Base-by-base conservation (phyloP, 2,888 invertebrate species). In the Tineola bisselliella region DNA sequence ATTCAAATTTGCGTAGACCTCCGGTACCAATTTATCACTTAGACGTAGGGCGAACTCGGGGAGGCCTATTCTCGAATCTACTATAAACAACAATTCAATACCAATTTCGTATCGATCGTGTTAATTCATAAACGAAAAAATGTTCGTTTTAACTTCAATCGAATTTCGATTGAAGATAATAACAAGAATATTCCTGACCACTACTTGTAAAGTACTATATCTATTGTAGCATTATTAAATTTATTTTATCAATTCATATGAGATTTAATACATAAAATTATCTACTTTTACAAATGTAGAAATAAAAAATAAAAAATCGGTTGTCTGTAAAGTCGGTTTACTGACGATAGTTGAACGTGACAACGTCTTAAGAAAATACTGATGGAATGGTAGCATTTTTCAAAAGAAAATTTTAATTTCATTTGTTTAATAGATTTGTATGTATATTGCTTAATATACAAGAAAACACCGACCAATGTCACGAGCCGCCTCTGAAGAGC, bases 21-120 rank as follows among this genome's bases (percentile, higher is more conserved):
- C 70, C 69, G 68, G 3, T 66, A 68, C 78, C 83, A 84, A 87
- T 87, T 87, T 87, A 84, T 83, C 84, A 86, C 84, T 87, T 84
- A 84, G 81, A 77, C 79, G 74, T 78, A 82, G 79, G 76, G 82
- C 78, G 74, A 77, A 15, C 48, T 15, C 48, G 1, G n/a, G 38
- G 38, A 38, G 5, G 10, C 38, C 10, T 38, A 38, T 38, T 38
- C 38, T 73, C 75, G 69, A 69, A 38, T 38, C 10, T 6, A 38
- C 17, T 15, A 44, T 6, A 52, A 6, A 6, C 10, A 38, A 10
- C 38, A 38, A 38, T 10, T 38, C 38, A 38, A 38, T 38, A 6
- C 10, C 10, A 38, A 38, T 12, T 38, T 12, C 38, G 10, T 38
- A 12, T 25, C n/a, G n/a, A n/a, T n/a, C n/a, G n/a, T n/a, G n/a